Evolutionary conservation across 1,140 invertebrate species (phyloP), one percentile per base, ranked within the genome.

Genomic region (Physella acuta): DNA sequence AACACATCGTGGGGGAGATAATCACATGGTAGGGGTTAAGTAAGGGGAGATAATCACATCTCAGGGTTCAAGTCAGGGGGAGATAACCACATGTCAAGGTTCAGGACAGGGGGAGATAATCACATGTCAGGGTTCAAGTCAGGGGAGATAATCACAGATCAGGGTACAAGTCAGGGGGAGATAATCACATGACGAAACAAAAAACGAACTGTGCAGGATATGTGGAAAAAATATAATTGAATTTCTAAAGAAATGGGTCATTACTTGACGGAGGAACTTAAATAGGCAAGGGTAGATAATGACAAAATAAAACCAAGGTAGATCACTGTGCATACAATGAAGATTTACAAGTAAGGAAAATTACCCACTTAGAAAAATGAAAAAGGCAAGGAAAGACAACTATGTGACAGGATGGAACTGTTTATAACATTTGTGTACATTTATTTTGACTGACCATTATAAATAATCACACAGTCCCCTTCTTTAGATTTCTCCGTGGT

Each of bases 381-480:
- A 44, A 44, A 20, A 11, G 39, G 20, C 20, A 44, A 11, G 20
- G 8, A 44, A 44, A 44, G 8, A 44, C 20, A 8, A 44, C 20
- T 20, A 44, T 44, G 20, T 44, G 8, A 11, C 8, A 20, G 8
- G 20, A 44, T 11, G 39, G 8, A 44, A 20, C 20, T 44, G 8
- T 20, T 20, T 44, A 11, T 44, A 20, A 44, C 39, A 56, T 53
- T 3, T 53, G 28, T 53, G 51, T 24, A 53, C n/a, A 20, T 26
- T 53, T 53, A 53, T 53, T n/a, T 53, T 56, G n/a, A 34, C n/a
- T 44, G n/a, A 62, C 60, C 60, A 62, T 44, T 26, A 62, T 62
- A 44, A 3, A 62, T 49, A 16, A 34, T 34, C 1, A 62, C 2
- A 26, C 60, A 62, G 39, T 62, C 60, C 5, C 60, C 60, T 11